A percentile compares a stretch with the other conserved stretches of the same genome.
Evolutionary conservation across 2,113 vertebrate genomes (phyloP).

Genomic region (Odocoileus hemionus): DNA sequence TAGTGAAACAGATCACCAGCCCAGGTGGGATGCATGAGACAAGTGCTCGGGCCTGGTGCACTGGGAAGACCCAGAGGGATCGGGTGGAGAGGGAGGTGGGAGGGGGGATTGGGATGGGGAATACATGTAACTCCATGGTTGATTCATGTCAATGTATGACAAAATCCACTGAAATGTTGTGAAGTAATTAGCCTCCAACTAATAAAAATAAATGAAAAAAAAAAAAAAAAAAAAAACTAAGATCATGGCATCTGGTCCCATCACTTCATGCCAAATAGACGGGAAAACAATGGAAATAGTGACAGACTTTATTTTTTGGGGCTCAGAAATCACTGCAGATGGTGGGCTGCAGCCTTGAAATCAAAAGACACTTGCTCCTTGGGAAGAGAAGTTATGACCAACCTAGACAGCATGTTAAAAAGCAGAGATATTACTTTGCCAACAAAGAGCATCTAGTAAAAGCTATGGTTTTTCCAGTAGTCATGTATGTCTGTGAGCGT

Average conservation of each 20-base stretch:
- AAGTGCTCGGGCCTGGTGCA: no score
- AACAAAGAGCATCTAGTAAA: background rate
- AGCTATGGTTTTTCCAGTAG: background rate
- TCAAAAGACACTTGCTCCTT: background rate
- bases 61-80: no score
- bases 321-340: background rate
- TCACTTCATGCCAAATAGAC: background rate
- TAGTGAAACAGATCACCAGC: no score
- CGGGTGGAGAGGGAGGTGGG: no score
- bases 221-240: background rate
- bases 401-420: background rate
- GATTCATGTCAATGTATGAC: no score
- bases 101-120: no score
- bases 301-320: background rate
- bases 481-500: background rate
- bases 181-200: no score
- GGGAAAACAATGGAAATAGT: background rate
- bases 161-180: no score
- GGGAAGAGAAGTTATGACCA: background rate
- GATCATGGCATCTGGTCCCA: background rate
- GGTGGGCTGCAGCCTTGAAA: background rate
- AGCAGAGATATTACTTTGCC: background rate
- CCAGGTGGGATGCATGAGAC: no score
- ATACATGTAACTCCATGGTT: no score
- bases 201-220: no score